Base-by-base conservation (phyloP, 1,140 invertebrate species). In the Papilio dardanus region DNA sequence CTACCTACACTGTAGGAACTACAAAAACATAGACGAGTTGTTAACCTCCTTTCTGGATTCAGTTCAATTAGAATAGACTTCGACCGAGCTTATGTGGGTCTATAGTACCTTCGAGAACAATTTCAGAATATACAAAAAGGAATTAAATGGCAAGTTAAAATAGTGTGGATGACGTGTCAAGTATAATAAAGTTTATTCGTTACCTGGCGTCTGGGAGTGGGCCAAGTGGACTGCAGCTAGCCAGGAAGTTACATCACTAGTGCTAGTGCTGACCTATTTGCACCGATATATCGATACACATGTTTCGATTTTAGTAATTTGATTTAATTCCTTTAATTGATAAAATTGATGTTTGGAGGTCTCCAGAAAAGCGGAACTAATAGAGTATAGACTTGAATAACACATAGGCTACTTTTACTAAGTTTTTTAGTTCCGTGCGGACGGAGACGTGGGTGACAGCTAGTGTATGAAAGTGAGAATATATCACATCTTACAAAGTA, bases 221-320 rank as follows among this genome's bases (percentile, higher is more conserved):
- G 54, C 54, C 54, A 58, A 58, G 21, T 58, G 24, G 54, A 24
- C 54, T 58, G 24, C 54, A 28, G 19, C 21, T 12, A 58, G 50
- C 50, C 54, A 62, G 54, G 54, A 62, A 62, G 21, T 62, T 62
- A 62, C 54, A 62, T 62, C 54, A 19, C 16, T 50, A 62, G 54
- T 28, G 54, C 54, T 46, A 46, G 42, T 46, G 42, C 24, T 62
- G 54, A 14, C 54, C 24, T 62, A 62, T 62, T 62, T 46, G 19
- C 16, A 16, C 6, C 16, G 16, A 46, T 28, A 30, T 54, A 54
- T 54, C 50, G 50, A 54, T 54, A 28, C 0, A 14, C 3, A 62
- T 62, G 21, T 28, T 62, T 21, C 46, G 2, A 5, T 28, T 14
- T 28, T 7, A 14, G 12, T 42, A n/a, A 46, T 6, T 46, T 46